Percentiles rank a stretch among this genome's conserved stretches.
Conservation (phyloP, 2,888 invertebrate genomes). For the Stictocephala bisonia region DNA sequence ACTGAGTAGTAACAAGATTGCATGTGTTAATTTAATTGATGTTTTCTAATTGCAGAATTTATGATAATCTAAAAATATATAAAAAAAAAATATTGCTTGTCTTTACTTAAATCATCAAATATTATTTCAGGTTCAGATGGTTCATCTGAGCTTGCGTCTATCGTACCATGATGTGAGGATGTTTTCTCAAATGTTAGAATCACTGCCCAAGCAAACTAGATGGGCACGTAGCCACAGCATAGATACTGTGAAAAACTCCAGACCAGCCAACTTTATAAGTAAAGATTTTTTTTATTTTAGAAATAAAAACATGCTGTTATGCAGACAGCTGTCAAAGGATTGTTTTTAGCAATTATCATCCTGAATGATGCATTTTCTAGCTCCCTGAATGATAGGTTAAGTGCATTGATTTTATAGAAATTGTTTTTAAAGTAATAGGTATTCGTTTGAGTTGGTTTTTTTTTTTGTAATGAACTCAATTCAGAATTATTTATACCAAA, state of each 20-base stretch:
- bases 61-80: too few relatives aligned
- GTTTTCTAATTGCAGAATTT: too few relatives aligned
- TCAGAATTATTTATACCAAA: too few relatives aligned
- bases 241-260: conserved; percentile 59
- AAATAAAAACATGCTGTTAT: conserved; percentile 18
- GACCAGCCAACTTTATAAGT: conserved; percentile 62
- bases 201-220: conserved; percentile 83
- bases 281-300: conserved; percentile 41
- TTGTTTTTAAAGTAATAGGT: too few relatives aligned
- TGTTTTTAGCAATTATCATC: not conserved
- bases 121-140: conserved; percentile 56
- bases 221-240: conserved; percentile 66
- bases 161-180: conserved; percentile 95
- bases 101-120: too few relatives aligned
- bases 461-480: too few relatives aligned
- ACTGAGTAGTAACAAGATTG: conserved; percentile 63
- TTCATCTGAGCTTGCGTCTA: conserved; percentile 82
- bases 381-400: too few relatives aligned
- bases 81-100: too few relatives aligned
- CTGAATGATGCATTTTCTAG: too few relatives aligned
- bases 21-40: too few relatives aligned
- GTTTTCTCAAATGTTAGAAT: conserved; percentile 89
- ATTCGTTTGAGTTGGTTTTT: too few relatives aligned
- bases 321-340: conserved; percentile 56
- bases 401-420: too few relatives aligned